Percentiles rank a stretch among this genome's conserved stretches.
Evolutionary conservation across 1,140 invertebrate species (phyloP).

Genomic region (Liolophura sinensis): DNA sequence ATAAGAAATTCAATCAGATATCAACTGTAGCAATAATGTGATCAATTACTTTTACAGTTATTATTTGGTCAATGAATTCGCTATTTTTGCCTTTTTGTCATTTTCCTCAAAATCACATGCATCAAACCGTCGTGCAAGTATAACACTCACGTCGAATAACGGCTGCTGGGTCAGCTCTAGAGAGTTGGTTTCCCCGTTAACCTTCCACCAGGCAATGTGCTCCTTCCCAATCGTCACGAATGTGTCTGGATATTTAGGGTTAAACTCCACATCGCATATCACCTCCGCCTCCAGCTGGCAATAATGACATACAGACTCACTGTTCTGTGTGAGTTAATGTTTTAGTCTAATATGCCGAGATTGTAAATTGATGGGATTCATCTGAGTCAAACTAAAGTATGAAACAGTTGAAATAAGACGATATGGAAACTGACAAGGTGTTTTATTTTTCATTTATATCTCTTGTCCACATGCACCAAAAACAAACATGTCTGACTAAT

Average conservation of each 20-base stretch:
- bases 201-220: conserved; percentile 87
- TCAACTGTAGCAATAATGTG: too few relatives aligned
- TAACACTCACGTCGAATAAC: conserved; percentile 42
- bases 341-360: too few relatives aligned
- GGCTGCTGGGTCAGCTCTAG: conserved; percentile 33
- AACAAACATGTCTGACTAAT: too few relatives aligned
- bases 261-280: conserved; percentile 88
- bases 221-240: conserved; percentile 89
- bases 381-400: too few relatives aligned
- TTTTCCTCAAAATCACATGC: not conserved
- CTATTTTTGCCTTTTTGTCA: not conserved
- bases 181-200: conserved; percentile 31
- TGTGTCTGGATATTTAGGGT: conserved; percentile 82
- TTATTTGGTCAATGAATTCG: too few relatives aligned
- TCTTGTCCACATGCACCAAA: too few relatives aligned
- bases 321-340: too few relatives aligned
- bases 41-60: too few relatives aligned
- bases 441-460: too few relatives aligned
- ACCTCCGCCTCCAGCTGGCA: conserved; percentile 84
- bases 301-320: conserved; percentile 1
- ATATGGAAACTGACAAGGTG: too few relatives aligned
- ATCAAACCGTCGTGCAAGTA: not conserved
- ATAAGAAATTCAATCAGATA: too few relatives aligned
- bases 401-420: too few relatives aligned
- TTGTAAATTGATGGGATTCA: not conserved